Evolutionary conservation across 2,113 vertebrate genomes (phyloP).

Genomic region (Dermatemys mawii): DNA sequence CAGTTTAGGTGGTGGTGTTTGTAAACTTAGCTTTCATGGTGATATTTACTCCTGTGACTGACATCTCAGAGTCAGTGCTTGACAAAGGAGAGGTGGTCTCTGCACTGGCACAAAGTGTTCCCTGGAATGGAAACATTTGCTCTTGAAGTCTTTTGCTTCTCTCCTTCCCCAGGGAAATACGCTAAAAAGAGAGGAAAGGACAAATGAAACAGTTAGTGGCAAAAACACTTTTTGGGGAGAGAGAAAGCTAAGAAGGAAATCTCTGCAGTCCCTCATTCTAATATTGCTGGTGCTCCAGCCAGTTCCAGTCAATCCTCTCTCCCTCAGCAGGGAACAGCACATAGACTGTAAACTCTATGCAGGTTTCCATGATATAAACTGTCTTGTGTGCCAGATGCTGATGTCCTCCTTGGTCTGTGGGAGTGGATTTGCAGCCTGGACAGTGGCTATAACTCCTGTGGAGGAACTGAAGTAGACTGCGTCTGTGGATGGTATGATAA

Average conservation of each 20-base stretch:
- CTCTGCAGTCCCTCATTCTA: neutral
- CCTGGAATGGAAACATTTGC: neutral
- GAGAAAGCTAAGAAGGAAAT: neutral
- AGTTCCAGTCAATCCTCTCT: neutral
- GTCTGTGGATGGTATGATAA: neutral
- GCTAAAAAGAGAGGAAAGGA: neutral
- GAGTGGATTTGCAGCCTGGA: neutral
- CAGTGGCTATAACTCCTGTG: neutral
- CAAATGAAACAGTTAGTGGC: neutral
- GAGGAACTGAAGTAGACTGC: neutral
- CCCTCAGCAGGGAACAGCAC: neutral
- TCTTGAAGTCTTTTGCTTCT: neutral
- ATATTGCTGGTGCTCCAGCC: neutral
- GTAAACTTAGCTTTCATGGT: neutral
- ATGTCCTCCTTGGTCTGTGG: neutral
- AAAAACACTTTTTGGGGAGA: neutral
- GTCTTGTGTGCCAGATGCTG: neutral
- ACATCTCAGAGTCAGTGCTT: neutral
- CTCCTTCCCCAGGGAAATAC: neutral
- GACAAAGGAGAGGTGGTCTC: neutral
- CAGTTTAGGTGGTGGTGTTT: neutral
- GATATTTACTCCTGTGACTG: neutral
- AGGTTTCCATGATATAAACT: neutral
- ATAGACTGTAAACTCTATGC: neutral
- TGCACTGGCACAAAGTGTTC: neutral